Conservation (phyloP, 2,888 invertebrate genomes). For the Globia sparganii region DNA sequence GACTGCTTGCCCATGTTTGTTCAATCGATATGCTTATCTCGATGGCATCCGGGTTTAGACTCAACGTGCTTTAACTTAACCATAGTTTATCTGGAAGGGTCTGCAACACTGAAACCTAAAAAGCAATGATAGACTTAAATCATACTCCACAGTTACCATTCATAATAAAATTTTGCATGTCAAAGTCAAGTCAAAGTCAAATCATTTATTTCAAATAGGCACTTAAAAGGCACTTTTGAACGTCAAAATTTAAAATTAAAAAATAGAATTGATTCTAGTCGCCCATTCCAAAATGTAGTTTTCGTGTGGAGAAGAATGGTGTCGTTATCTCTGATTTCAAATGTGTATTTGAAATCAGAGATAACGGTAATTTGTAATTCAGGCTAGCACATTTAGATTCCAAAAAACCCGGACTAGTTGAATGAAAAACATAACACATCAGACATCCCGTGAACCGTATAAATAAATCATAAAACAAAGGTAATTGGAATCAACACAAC, state of each 20-base stretch:
- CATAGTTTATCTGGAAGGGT: background rate
- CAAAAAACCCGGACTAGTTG: conserved; percentile 34
- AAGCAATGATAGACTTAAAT: background rate
- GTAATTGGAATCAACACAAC: conserved; percentile 50
- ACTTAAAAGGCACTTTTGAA: too few relatives aligned
- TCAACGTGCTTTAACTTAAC: background rate
- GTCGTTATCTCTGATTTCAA: too few relatives aligned
- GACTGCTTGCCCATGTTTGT: conserved; percentile 33
- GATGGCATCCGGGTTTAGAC: conserved; percentile 46
- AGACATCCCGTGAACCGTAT: conserved; percentile 29
- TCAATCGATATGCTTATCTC: conserved; percentile 47
- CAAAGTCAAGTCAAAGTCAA: too few relatives aligned
- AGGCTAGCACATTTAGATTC: conserved; percentile 17
- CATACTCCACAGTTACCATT: background rate
- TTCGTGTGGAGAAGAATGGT: too few relatives aligned
- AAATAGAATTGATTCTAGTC: too few relatives aligned
- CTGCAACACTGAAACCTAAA: background rate
- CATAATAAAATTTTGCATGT: too few relatives aligned
- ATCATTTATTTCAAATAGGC: too few relatives aligned
- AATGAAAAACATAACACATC: conserved; percentile 39
- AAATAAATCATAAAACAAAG: conserved; percentile 55
- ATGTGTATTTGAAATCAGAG: conserved; percentile 21
- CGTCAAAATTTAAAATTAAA: too few relatives aligned
- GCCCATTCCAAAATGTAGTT: too few relatives aligned
- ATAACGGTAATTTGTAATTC: conserved; percentile 38